Percentiles rank a stretch among this genome's conserved stretches.
Conservation (phyloP, 2,113 vertebrate species). For the Actinemys pallida region DNA sequence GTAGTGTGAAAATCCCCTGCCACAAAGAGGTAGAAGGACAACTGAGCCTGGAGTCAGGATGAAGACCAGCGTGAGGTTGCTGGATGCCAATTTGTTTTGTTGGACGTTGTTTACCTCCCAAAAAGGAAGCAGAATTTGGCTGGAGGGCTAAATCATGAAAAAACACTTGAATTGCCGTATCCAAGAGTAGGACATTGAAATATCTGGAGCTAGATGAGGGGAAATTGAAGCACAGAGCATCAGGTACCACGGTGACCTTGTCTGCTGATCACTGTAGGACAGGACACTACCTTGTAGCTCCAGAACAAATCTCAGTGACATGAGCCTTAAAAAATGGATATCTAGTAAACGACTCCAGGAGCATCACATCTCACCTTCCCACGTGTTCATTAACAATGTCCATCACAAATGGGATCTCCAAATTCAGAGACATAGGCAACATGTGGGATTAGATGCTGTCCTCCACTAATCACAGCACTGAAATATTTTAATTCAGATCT, state of each 20-base stretch:
- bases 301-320: neutral
- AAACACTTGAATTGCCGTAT: rapidly evolving
- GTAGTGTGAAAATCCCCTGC: rapidly evolving
- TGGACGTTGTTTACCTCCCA: neutral
- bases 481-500: neutral
- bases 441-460: rapidly evolving
- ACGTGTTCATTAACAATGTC: rapidly evolving
- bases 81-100: neutral
- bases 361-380: neutral
- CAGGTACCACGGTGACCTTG: neutral
- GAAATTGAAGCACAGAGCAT: neutral
- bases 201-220: neutral
- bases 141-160: neutral
- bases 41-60: neutral
- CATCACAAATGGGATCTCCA: rapidly evolving
- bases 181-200: neutral
- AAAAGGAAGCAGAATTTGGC: neutral
- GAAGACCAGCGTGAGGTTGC: neutral
- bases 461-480: neutral
- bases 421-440: rapidly evolving
- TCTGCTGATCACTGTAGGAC: neutral
- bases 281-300: neutral
- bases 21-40: neutral
- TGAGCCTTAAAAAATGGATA: neutral
- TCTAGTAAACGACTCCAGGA: rapidly evolving